Percentiles rank a stretch among this genome's conserved stretches.
Evolutionary conservation across 1,140 invertebrate species (phyloP).

Genomic region (Zaprionus vittiger): DNA sequence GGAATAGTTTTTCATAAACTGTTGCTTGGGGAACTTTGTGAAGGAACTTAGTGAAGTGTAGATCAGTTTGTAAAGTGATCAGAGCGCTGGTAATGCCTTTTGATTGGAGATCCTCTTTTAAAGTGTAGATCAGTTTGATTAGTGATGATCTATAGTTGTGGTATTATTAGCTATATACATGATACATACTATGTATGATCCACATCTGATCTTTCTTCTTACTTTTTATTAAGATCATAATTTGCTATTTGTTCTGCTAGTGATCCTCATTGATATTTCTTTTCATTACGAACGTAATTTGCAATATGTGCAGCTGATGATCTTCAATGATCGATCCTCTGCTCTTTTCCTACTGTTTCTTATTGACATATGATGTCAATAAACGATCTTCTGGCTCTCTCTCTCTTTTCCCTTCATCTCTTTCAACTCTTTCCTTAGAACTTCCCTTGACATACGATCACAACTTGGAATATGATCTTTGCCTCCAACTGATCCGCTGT

Average conservation of each 20-base stretch:
- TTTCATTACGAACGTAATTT: not conserved
- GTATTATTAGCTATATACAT: not conserved
- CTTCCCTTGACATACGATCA: not conserved
- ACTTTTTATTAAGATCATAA: not conserved
- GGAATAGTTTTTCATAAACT: not conserved
- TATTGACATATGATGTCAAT: not conserved
- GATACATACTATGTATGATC: not conserved
- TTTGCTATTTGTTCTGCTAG: not conserved
- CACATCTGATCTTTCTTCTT: not conserved
- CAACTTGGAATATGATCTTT: constrained; percentile 4
- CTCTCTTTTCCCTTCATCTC: not conserved
- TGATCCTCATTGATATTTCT: not conserved
- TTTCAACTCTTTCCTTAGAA: not conserved
- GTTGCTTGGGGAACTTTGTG: not conserved
- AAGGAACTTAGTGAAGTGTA: no score
- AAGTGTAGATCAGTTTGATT: not conserved
- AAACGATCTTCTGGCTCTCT: not conserved
- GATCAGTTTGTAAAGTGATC: not conserved
- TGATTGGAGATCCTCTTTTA: not conserved
- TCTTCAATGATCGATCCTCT: not conserved
- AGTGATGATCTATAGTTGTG: not conserved
- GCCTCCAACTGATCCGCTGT: not conserved
- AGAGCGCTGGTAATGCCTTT: not conserved
- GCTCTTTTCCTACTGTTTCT: not conserved
- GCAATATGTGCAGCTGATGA: not conserved